phyloP scores from a whole-genome alignment of 2,113 vertebrate species.

The Carlito syrichta region DNA sequence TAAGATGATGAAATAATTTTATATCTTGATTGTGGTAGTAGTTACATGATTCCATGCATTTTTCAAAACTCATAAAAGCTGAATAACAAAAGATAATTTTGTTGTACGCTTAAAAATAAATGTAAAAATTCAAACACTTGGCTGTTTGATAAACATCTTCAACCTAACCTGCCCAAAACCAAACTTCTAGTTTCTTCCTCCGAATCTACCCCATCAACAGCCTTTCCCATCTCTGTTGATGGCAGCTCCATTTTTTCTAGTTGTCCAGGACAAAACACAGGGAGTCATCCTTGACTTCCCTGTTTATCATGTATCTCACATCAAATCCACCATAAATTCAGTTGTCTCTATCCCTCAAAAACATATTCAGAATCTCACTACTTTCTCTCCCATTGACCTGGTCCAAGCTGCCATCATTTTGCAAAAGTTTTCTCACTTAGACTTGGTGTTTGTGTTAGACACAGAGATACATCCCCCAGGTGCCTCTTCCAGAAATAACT shows the following conservation, averaged over 20 bases:
- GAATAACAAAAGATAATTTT: background rate
- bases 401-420: background rate
- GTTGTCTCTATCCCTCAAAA: background rate
- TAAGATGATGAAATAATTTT: background rate
- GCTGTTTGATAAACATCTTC: slow-evolving; percentile 26
- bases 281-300: background rate
- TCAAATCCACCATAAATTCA: background rate
- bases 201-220: background rate
- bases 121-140: background rate
- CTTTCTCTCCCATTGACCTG: background rate
- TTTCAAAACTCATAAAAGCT: slow-evolving; percentile 14
- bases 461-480: background rate
- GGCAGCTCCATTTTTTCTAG: background rate
- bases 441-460: background rate
- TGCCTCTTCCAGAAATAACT: background rate
- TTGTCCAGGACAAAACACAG: background rate
- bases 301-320: background rate
- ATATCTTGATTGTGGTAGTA: background rate
- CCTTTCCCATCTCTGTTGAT: background rate
- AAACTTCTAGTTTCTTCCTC: background rate
- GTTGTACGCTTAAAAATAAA: background rate
- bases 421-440: background rate
- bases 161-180: background rate
- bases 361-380: background rate
- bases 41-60: background rate